phyloP scores from a whole-genome alignment of 2,888 invertebrate genomes.

The Encarsia formosa region DNA sequence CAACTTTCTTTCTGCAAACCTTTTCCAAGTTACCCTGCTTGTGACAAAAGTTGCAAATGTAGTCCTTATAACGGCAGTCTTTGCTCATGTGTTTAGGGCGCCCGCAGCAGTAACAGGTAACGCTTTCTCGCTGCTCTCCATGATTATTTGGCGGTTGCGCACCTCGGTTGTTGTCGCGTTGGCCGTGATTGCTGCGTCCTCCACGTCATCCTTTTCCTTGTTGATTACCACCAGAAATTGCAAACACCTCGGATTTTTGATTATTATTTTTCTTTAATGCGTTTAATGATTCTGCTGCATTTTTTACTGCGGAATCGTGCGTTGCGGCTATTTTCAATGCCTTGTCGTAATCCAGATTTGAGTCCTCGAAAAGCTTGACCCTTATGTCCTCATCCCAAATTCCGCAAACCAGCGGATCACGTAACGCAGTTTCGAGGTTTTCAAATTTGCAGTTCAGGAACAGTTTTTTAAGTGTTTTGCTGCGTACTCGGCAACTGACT shows the following conservation, averaged over 20 bases:
- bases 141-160: not conserved
- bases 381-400: not conserved
- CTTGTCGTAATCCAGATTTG: not conserved
- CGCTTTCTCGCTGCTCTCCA: not conserved
- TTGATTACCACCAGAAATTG: not conserved
- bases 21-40: not conserved
- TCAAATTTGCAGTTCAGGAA: not conserved
- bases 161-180: not conserved
- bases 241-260: not conserved
- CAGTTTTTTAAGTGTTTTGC: constrained; percentile 37
- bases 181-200: not conserved
- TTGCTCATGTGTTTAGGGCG: not conserved
- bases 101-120: not conserved
- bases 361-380: not conserved
- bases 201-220: not conserved
- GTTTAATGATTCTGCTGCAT: not conserved
- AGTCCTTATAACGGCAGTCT: not conserved
- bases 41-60: not conserved
- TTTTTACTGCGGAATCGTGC: not conserved
- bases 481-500: constrained; percentile 6
- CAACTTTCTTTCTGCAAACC: not conserved
- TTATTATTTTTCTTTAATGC: not conserved
- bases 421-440: not conserved
- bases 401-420: not conserved
- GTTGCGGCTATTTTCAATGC: not conserved